phyloP scores from a whole-genome alignment of 2,888 invertebrate genomes.

The Hemaris fuciformis region DNA sequence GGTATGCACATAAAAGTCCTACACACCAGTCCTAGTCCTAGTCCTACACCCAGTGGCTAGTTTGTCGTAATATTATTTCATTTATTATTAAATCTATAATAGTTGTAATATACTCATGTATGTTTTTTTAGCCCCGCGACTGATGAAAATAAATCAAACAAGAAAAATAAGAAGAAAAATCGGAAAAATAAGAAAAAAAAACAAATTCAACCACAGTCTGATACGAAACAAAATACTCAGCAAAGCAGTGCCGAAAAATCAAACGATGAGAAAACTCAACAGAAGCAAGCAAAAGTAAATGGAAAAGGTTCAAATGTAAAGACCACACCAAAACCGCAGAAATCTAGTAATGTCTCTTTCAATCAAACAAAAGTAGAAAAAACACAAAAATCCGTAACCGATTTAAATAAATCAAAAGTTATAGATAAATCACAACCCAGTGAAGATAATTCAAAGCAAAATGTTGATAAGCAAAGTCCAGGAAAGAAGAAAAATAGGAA shows the following conservation, averaged over 20 bases:
- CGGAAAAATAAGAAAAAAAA: constrained; percentile 44
- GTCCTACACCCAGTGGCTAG: too few relatives aligned
- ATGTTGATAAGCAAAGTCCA: constrained; percentile 11
- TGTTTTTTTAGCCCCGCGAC: not conserved
- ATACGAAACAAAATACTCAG: constrained; percentile 8
- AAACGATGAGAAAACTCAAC: not conserved
- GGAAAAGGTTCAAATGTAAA: not conserved
- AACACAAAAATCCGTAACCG: not conserved
- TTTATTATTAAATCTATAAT: not conserved
- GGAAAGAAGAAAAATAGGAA: constrained; percentile 23
- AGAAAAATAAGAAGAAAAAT: constrained; percentile 35
- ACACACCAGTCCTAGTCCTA: too few relatives aligned
- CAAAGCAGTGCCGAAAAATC: not conserved
- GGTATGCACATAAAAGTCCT: constrained; percentile 31
- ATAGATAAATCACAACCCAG: not conserved
- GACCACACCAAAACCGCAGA: not conserved
- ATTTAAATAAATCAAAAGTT: not conserved
- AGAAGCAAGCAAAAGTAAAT: not conserved
- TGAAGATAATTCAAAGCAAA: not conserved
- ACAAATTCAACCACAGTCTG: constrained; percentile 23
- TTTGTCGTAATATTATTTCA: not conserved
- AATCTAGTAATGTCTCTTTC: not conserved
- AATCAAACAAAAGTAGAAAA: not conserved
- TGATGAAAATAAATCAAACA: not conserved
- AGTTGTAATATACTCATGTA: not conserved